Conservation (phyloP, 2,888 invertebrate genomes). For the Pachymerium ferrugineum region DNA sequence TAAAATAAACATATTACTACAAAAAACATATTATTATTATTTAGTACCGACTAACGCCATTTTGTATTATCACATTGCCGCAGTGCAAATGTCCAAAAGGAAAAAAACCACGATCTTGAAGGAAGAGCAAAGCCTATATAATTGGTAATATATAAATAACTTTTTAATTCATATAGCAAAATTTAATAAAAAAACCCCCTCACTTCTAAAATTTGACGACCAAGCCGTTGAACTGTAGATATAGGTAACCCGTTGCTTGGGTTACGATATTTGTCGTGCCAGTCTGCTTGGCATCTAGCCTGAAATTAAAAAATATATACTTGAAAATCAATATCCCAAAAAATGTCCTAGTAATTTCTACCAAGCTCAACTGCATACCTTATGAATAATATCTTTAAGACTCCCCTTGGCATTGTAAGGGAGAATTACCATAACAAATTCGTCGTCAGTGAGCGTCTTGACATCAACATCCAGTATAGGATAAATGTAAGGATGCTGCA, state of each 20-base stretch:
- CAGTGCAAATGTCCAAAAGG: constrained; percentile 79
- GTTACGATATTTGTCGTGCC: constrained; percentile 66
- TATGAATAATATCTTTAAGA: constrained; percentile 82
- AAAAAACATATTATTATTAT: neutral
- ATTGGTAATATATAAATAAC: too few species aligned
- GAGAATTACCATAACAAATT: constrained; percentile 64
- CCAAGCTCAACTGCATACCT: constrained; percentile 53
- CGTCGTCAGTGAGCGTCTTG: constrained; percentile 49
- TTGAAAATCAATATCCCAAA: neutral
- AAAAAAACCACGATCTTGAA: constrained; percentile 81
- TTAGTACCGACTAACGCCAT: constrained; percentile 75
- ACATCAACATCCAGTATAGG: constrained; percentile 82
- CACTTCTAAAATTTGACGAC: constrained; percentile 73
- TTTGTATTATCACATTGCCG: constrained; percentile 85
- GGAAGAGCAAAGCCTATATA: constrained; percentile 63
- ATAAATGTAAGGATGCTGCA: constrained; percentile 85
- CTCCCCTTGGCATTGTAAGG: constrained; percentile 80
- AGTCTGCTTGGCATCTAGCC: constrained; percentile 76
- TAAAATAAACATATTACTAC: too few species aligned
- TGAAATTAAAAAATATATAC: constrained; percentile 43
- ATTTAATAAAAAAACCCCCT: neutral
- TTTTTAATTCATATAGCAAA: too few species aligned
- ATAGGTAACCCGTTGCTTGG: constrained; percentile 63
- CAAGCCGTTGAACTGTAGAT: constrained; percentile 77
- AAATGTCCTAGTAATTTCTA: neutral